These are phyloP conservation scores for Thermophis baileyi DNA, from an alignment of 2,113 vertebrate species.

Conservation along the genomic window DNA sequence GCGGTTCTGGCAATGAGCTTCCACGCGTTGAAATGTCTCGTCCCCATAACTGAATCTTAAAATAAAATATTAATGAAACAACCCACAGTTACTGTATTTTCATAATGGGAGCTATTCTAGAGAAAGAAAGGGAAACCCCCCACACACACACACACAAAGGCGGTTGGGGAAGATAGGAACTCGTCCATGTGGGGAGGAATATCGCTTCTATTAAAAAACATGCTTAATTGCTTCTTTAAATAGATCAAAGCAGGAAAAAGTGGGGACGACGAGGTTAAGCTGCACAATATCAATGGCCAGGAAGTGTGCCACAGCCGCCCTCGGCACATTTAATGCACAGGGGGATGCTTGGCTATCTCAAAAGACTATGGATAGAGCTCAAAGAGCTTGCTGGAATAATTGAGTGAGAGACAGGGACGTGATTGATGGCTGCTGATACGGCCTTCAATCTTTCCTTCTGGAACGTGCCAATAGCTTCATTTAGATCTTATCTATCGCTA, in stretches of 20 bases:
- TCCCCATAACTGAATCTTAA: not conserved
- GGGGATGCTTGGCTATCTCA: not conserved
- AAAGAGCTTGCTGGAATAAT: not conserved
- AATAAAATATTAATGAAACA: conserved; percentile 45
- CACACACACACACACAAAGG: conserved; percentile 15
- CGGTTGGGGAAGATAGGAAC: conserved; percentile 55
- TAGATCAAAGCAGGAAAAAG: conserved; percentile 47
- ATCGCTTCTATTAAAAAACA: conserved; percentile 49
- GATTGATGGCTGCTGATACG: not conserved
- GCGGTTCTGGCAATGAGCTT: not conserved
- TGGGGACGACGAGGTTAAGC: not conserved
- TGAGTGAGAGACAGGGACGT: not conserved
- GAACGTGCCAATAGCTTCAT: not conserved
- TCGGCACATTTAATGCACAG: not conserved
- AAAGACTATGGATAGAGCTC: not conserved
- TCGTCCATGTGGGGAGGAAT: conserved; percentile 40
- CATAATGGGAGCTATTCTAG: conserved; percentile 45
- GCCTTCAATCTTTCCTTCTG: not conserved
- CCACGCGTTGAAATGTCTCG: not conserved
- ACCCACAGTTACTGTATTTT: conserved; percentile 40
- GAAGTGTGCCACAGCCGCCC: not conserved
- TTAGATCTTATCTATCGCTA: not conserved
- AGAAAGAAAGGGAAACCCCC: not conserved
- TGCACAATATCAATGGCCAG: conserved; percentile 7
- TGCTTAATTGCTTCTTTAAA: conserved; percentile 48